Conservation (phyloP, 2,888 invertebrate species). For the Rhingia rostrata region DNA sequence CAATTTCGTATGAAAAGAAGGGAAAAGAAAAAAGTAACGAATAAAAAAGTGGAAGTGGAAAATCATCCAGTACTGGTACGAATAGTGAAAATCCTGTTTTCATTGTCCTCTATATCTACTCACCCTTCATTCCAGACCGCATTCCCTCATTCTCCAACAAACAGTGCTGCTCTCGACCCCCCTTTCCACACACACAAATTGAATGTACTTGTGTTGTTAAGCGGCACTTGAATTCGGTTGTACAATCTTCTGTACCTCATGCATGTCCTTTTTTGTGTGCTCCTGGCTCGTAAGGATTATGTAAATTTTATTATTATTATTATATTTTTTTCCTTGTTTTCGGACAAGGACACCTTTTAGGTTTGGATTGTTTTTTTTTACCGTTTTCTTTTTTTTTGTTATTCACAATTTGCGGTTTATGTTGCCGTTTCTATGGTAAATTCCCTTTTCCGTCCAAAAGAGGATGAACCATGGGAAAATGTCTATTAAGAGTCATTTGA, state of each 20-base stretch:
- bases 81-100: conserved; percentile 72
- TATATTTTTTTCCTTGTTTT: conserved; percentile 41
- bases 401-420: conserved; percentile 50
- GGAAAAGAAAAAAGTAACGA: conserved; percentile 50
- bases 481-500: conserved; percentile 44
- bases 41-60: conserved; percentile 69
- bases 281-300: conserved; percentile 70
- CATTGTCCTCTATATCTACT: conserved; percentile 63
- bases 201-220: conserved; percentile 73
- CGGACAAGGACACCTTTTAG: conserved; percentile 66
- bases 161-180: conserved; percentile 15
- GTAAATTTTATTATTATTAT: conserved; percentile 74
- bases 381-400: conserved; percentile 12
- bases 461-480: conserved; percentile 46
- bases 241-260: conserved; percentile 74
- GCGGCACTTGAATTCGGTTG: conserved; percentile 73
- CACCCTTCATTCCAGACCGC: conserved; percentile 28
- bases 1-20: conserved; percentile 69
- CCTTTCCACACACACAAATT: conserved; percentile 59
- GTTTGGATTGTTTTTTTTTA: conserved; percentile 62
- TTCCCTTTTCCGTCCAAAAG: conserved; percentile 50
- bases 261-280: conserved; percentile 72
- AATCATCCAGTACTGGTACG: conserved; percentile 74
- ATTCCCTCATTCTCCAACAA: conserved; percentile 13
- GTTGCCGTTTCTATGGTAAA: conserved; percentile 36